Evolutionary conservation across 2,888 invertebrate genomes (phyloP), one percentile per base, ranked within the genome.

Genomic region (Escarpia spicata): DNA sequence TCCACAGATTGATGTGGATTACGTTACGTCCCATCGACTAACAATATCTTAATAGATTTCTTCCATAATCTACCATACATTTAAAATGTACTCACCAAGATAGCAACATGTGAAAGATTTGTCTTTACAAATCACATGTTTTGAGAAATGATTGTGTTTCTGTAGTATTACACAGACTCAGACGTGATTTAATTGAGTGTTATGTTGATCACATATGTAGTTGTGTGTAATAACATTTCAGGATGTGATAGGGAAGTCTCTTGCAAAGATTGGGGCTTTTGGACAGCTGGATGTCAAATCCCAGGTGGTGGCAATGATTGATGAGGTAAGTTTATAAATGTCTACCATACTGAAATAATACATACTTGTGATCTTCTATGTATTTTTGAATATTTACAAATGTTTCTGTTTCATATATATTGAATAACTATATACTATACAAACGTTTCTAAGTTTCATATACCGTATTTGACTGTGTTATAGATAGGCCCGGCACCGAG

Each of bases 251-350:
- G 99, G 99, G 0, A 97, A 97, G 94, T 98, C 98, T 0, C 95
- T 98, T 92, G 97, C 97, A 0, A 97, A 95, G 95, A 98, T 99
- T 93, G 98, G 98, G 0, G 97, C 98, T 12, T 99, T 98, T 96
- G 98, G 98, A 94, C 97, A 98, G 93, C 97, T 99, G 95, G 98
- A 99, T 96, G 4, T 75, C 0, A 91, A 91, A 31, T 97, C 98
- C 95, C 99, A 99, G 97, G 99, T 99, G 43, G 99, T 99, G 4
- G 99, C 99, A 0, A 97, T 99, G 31, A 99, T 99, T 95, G 98
- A 99, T 97, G 99, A 99, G 97, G 99, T 99, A 97, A 97, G 93
- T 93, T 75, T n/a, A 75, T 4, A 75, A 26, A 75, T 75, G 75
- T 75, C 19, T 75, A 75, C 75, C 4, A 15, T 52, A 37, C 37